Percentiles rank a stretch among this genome's conserved stretches.
Conservation (phyloP, 1,140 invertebrate genomes). For the Pseudomyrmex flavicornis region DNA sequence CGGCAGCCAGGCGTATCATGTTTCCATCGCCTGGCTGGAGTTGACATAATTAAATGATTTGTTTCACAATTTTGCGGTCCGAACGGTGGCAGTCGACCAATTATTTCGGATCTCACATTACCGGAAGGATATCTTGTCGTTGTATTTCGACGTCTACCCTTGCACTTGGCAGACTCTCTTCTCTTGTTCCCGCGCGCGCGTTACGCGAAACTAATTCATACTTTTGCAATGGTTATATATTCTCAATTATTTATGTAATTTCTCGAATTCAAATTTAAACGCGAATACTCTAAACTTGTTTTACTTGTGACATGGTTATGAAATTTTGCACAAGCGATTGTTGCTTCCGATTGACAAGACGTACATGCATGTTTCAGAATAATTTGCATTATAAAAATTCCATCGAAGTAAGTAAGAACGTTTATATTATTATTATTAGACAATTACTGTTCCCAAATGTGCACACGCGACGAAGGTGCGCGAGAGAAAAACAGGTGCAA, state of each 20-base stretch:
- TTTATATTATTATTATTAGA: not conserved
- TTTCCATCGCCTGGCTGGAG: conserved; percentile 54
- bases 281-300: not conserved
- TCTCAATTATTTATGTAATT: not conserved
- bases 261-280: not conserved
- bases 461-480: not conserved
- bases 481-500: conserved; percentile 3
- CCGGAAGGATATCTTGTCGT: conserved; percentile 36
- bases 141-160: conserved; percentile 26
- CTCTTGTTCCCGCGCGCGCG: not conserved
- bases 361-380: not conserved
- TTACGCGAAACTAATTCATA: conserved; percentile 27
- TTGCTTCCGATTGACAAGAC: no score
- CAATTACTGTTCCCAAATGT: not conserved
- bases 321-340: not conserved
- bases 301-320: not conserved
- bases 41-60: conserved; percentile 52
- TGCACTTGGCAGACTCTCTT: conserved; percentile 43
- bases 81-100: conserved; percentile 47
- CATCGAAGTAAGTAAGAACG: not conserved
- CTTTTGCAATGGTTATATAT: conserved; percentile 25
- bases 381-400: not conserved
- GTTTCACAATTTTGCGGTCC: conserved; percentile 50
- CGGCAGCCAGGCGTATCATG: conserved; percentile 47
- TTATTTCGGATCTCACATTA: conserved; percentile 45